Evolutionary conservation across 2,797 vertebrate genomes (phyloP).

Genomic region (Acanthurus leucopareius): DNA sequence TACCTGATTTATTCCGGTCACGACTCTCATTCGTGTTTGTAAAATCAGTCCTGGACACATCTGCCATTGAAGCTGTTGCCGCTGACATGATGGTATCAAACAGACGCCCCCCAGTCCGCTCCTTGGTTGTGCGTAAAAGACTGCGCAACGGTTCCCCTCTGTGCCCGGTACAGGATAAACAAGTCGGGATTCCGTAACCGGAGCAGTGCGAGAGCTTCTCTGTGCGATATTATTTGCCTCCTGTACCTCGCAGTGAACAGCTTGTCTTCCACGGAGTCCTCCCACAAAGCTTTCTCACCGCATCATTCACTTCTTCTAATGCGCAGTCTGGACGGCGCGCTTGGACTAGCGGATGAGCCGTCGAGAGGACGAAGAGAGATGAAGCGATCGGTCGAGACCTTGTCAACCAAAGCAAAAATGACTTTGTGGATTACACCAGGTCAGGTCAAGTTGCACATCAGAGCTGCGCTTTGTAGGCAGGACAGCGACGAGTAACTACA

Average conservation of each 20-base stretch:
- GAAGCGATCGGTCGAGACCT: slow-evolving; percentile 49
- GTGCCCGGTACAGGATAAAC: slow-evolving; percentile 39
- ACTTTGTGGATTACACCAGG: slow-evolving; percentile 51
- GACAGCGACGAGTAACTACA: slow-evolving; percentile 13
- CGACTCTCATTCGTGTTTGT: slow-evolving; percentile 61
- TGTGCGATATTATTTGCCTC: neutral
- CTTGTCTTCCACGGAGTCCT: slow-evolving; percentile 33
- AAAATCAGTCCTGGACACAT: slow-evolving; percentile 73
- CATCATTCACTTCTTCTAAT: slow-evolving; percentile 5
- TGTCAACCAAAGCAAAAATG: slow-evolving; percentile 47
- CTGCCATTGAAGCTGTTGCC: slow-evolving; percentile 80
- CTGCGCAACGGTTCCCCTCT: slow-evolving; percentile 39
- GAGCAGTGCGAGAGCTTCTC: slow-evolving; percentile 13
- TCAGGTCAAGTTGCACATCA: slow-evolving; percentile 31
- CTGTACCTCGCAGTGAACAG: slow-evolving; percentile 6
- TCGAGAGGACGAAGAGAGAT: slow-evolving; percentile 10
- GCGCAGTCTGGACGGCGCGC: slow-evolving; percentile 36
- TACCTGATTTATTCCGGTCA: slow-evolving; percentile 83
- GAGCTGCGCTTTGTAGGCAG: neutral
- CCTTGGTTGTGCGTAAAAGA: slow-evolving; percentile 66
- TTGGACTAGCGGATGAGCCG: slow-evolving; percentile 44
- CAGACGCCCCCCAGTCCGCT: slow-evolving; percentile 12
- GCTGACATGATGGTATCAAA: slow-evolving; percentile 65
- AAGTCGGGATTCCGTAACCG: slow-evolving; percentile 19
- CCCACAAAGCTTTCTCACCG: slow-evolving; percentile 16